Evolutionary conservation across 2,888 invertebrate genomes (phyloP).

Genomic region (Caenorhabditis wallacei): DNA sequence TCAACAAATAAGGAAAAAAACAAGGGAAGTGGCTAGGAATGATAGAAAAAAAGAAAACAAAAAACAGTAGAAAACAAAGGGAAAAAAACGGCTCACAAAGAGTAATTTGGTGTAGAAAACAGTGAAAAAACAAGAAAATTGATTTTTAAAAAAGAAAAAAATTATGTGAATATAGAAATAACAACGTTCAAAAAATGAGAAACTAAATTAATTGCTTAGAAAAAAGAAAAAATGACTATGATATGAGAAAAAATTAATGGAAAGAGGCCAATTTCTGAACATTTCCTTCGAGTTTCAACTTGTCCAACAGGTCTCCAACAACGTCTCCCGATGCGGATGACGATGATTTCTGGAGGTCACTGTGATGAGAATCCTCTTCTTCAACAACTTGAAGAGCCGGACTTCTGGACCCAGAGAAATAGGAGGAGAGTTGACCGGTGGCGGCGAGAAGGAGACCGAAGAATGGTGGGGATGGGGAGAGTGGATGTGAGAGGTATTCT

Average conservation of each 20-base stretch:
- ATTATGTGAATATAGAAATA: too few species aligned
- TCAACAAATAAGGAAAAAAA: constrained; percentile 20
- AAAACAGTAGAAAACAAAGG: constrained; percentile 27
- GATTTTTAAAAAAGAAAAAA: too few species aligned
- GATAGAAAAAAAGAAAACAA: neutral
- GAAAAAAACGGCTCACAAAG: constrained; percentile 4
- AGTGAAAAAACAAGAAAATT: neutral
- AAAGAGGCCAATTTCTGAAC: constrained; percentile 52
- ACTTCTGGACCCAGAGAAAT: constrained; percentile 52
- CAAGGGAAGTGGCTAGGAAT: constrained; percentile 26
- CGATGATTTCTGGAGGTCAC: neutral
- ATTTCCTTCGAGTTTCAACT: constrained; percentile 60
- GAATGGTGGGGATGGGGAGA: constrained; percentile 93
- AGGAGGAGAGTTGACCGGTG: constrained; percentile 87
- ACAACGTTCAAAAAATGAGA: too few species aligned
- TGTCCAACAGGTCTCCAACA: constrained; percentile 56
- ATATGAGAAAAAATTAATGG: constrained; percentile 41
- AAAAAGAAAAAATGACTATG: neutral
- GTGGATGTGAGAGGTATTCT: constrained; percentile 89
- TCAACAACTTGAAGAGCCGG: constrained; percentile 45
- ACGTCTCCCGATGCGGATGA: constrained; percentile 18
- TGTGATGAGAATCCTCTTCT: constrained; percentile 1
- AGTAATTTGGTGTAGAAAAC: neutral
- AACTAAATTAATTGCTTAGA: neutral
- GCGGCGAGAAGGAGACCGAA: constrained; percentile 94